These are phyloP conservation scores for Entomobrya proxima DNA, from an alignment of 2,888 invertebrate genomes.

Conservation along the genomic window DNA sequence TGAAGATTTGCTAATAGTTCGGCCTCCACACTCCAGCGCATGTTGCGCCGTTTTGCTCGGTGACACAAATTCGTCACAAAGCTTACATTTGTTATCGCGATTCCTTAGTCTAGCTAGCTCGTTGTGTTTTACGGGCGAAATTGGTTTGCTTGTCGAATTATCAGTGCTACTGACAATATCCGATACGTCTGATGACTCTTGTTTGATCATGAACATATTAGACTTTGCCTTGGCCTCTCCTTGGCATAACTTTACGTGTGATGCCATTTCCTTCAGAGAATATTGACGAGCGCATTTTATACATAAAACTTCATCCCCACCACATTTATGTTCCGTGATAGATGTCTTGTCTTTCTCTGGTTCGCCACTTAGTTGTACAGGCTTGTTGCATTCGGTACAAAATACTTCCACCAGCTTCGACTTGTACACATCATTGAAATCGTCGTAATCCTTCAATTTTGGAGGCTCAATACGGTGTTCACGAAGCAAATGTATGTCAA, in stretches of 20 bases:
- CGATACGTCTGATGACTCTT: neutral
- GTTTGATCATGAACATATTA: slow-evolving; percentile 18
- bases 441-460: slow-evolving; percentile 83
- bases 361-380: neutral
- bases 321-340: neutral
- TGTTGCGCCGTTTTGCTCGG: slow-evolving; percentile 71
- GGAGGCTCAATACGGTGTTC: slow-evolving; percentile 88
- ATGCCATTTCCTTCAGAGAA: slow-evolving; percentile 44
- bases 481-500: slow-evolving; percentile 86
- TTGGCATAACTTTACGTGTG: neutral
- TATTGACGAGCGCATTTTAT: slow-evolving; percentile 68
- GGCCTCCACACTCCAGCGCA: slow-evolving; percentile 62
- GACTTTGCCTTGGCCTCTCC: neutral
- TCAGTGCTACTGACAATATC: slow-evolving; percentile 33
- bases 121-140: neutral
- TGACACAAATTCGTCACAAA: slow-evolving; percentile 66
- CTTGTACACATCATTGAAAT: slow-evolving; percentile 80
- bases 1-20: neutral
- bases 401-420: neutral
- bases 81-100: slow-evolving; percentile 70
- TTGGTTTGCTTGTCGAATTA: slow-evolving; percentile 11
- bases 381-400: slow-evolving; percentile 47
- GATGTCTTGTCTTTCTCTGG: neutral
- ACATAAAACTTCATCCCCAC: slow-evolving; percentile 49
- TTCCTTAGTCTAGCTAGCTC: slow-evolving; percentile 62